phyloP scores from a whole-genome alignment of 2,797 vertebrate genomes.

The Anguilla anguilla region DNA sequence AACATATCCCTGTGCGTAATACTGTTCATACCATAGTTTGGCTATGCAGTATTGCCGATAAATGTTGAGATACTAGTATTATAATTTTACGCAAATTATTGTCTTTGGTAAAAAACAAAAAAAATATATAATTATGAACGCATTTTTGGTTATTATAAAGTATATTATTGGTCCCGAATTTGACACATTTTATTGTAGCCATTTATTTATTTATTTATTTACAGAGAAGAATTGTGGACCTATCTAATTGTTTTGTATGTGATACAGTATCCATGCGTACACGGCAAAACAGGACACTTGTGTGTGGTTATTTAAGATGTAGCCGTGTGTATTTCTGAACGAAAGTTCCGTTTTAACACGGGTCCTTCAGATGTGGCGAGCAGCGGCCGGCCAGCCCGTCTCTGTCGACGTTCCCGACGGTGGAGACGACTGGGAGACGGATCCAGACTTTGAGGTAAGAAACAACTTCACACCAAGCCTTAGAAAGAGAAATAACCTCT shows the following conservation, averaged over 20 bases:
- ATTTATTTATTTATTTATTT: too few relatives aligned
- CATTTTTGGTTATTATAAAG: neutral
- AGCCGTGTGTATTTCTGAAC: neutral
- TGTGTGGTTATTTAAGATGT: neutral
- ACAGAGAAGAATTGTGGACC: neutral
- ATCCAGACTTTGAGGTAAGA: conserved; percentile 93
- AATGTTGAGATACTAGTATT: too few relatives aligned
- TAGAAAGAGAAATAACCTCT: too few relatives aligned
- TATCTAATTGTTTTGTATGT: neutral
- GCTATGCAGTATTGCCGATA: too few relatives aligned
- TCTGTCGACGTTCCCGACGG: conserved; percentile 73
- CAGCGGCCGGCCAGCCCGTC: conserved; percentile 83
- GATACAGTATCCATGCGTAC: neutral
- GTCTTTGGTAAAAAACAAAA: neutral
- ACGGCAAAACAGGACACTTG: neutral
- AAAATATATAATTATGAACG: neutral
- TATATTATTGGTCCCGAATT: neutral
- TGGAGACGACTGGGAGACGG: conserved; percentile 93
- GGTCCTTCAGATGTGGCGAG: conserved; percentile 89
- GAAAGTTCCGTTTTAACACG: conserved; percentile 2
- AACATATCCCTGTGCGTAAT: neutral
- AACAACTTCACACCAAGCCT: neutral
- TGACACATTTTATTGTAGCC: neutral
- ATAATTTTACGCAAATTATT: neutral
- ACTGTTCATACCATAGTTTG: neutral